These are phyloP conservation scores for Agonum fuliginosum DNA, from an alignment of 2,888 invertebrate genomes.

Conservation along the genomic window DNA sequence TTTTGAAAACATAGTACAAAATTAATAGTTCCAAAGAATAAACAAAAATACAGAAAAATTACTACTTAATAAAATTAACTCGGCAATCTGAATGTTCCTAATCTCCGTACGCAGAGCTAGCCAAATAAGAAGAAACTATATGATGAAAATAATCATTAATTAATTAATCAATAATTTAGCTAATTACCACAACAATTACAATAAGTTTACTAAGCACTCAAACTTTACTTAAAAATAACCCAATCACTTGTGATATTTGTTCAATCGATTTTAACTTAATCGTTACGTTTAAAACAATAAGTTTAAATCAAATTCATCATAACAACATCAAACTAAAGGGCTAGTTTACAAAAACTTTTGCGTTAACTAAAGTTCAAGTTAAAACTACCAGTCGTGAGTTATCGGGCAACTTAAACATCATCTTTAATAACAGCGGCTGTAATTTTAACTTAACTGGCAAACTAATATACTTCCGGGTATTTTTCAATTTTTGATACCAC, in stretches of 20 bases:
- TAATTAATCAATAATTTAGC: conserved; percentile 21
- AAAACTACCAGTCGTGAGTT: conserved; percentile 24
- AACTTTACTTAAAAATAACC: conserved; percentile 3
- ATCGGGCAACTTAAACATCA: conserved; percentile 53
- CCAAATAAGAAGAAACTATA: conserved; percentile 19
- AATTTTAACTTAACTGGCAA: conserved; percentile 32
- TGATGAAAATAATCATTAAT: conserved; percentile 23
- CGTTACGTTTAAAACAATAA: conserved; percentile 43
- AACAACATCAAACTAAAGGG: conserved; percentile 46
- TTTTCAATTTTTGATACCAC: conserved; percentile 43
- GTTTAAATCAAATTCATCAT: conserved; percentile 36
- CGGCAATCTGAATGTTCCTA: conserved; percentile 45
- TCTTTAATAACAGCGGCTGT: conserved; percentile 26
- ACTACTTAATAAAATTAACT: conserved; percentile 27
- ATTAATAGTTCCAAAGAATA: conserved; percentile 44
- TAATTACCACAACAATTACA: conserved; percentile 15
- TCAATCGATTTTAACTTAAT: conserved; percentile 10
- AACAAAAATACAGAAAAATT: no score
- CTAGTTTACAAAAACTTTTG: conserved; percentile 52
- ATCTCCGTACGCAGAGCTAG: conserved; percentile 26
- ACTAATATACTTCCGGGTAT: conserved; percentile 27
- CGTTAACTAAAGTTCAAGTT: conserved; percentile 45
- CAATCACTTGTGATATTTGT: conserved; percentile 35
- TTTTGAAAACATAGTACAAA: conserved; percentile 57
- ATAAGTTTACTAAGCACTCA: conserved; percentile 45